Percentiles rank a stretch among this genome's conserved stretches.
phyloP scores from a whole-genome alignment of 37 sponge, comb jelly and placozoan genomes.

The Theonella swinhoei region DNA sequence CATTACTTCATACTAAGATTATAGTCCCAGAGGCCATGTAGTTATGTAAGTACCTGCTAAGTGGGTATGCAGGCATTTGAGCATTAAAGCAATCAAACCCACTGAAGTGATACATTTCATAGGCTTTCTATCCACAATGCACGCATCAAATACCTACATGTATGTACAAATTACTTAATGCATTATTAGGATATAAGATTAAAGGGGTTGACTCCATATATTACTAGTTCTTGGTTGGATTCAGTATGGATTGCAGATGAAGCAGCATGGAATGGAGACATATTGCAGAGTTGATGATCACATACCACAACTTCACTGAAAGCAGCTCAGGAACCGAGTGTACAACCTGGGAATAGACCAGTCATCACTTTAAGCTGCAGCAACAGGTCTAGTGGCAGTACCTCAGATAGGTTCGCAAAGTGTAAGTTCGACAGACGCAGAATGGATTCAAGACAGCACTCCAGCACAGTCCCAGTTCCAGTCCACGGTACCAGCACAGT shows the following conservation, averaged over 20 bases:
- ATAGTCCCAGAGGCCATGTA: too few species aligned
- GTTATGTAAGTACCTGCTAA: too few species aligned
- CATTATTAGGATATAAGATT: too few species aligned
- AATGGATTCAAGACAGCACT: neutral
- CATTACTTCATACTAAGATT: too few species aligned
- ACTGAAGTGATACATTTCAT: too few species aligned
- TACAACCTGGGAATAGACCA: slow-evolving; percentile 1
- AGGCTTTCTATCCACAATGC: too few species aligned
- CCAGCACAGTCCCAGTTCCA: neutral
- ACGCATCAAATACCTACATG: slow-evolving; percentile 2
- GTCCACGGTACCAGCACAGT: neutral
- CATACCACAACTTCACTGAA: slow-evolving; percentile 1
- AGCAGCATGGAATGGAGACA: neutral
- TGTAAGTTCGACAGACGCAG: slow-evolving; percentile 16
- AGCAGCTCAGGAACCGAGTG: neutral
- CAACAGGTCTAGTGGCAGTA: neutral
- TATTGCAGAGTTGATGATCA: slow-evolving; percentile 2
- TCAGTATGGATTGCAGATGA: neutral
- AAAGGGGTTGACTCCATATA: too few species aligned
- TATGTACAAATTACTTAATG: neutral
- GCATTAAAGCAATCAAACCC: too few species aligned
- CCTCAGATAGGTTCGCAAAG: slow-evolving; percentile 6
- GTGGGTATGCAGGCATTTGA: too few species aligned
- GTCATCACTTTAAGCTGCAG: neutral
- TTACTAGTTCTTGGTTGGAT: neutral